Evolutionary conservation across 2,113 vertebrate species (phyloP).

Genomic region (Mus pahari): DNA sequence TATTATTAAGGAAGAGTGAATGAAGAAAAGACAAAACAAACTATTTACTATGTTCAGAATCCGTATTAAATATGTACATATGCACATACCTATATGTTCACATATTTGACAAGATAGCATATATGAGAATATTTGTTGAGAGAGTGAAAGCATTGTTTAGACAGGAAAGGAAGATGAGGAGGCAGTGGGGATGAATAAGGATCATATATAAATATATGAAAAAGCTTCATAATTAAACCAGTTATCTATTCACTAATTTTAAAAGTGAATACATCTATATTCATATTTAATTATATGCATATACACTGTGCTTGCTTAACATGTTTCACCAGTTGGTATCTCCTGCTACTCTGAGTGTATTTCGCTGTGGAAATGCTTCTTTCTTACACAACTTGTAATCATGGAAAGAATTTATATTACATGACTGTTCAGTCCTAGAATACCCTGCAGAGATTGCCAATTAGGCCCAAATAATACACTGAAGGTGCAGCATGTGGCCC

Average conservation of each 20-base stretch:
- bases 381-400: constrained; percentile 36
- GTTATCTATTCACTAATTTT: not conserved
- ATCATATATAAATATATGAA: no score
- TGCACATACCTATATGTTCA: not conserved
- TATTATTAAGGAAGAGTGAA: not conserved
- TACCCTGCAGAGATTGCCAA: constrained; percentile 27
- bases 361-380: not conserved
- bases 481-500: not conserved
- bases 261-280: not conserved
- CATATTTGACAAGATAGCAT: no score
- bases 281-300: not conserved
- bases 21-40: not conserved
- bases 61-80: not conserved
- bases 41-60: not conserved
- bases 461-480: constrained; percentile 21
- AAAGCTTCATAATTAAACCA: not conserved
- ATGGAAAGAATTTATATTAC: constrained; percentile 37
- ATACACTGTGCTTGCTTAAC: not conserved
- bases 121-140: not conserved
- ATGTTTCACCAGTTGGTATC: not conserved
- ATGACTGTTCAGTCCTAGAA: not conserved
- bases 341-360: not conserved
- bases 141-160: no score
- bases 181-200: not conserved
- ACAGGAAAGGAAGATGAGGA: no score